These are phyloP conservation scores for Drosophila acutilabella DNA, from an alignment of 2,888 invertebrate genomes.

Conservation along the genomic window DNA sequence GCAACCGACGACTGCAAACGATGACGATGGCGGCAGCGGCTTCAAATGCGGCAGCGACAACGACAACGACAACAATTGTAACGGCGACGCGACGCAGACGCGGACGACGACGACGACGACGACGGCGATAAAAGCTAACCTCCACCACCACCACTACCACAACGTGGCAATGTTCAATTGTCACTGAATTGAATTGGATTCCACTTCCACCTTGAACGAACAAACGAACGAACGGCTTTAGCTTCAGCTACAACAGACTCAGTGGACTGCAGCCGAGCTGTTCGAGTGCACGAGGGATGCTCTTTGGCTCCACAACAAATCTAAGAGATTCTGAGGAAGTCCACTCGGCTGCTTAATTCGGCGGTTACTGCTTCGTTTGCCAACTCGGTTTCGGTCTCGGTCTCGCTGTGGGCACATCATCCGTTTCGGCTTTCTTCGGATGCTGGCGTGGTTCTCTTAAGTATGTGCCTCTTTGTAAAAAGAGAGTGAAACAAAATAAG, in stretches of 20 bases:
- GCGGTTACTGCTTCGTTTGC: background rate
- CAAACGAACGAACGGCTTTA: conserved; percentile 26
- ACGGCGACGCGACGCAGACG: conserved; percentile 32
- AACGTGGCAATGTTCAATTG: conserved; percentile 72
- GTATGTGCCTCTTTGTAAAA: conserved; percentile 21
- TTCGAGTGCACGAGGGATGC: conserved; percentile 37
- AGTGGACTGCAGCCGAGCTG: background rate
- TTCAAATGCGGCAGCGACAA: conserved; percentile 3
- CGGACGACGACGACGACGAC: conserved; percentile 3
- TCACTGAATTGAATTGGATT: conserved; percentile 65
- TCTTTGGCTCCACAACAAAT: conserved; percentile 36
- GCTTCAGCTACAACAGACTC: conserved; percentile 10
- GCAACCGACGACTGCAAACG: conserved; percentile 1
- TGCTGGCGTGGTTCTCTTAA: conserved; percentile 25
- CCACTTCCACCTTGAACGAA: conserved; percentile 33
- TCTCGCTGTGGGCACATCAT: background rate
- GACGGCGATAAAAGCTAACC: conserved; percentile 27
- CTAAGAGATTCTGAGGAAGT: conserved; percentile 34
- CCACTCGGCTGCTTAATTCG: conserved; percentile 10
- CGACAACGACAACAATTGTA: conserved; percentile 33
- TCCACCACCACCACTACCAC: conserved; percentile 60
- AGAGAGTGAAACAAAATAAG: conserved; percentile 23
- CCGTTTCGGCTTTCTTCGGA: background rate
- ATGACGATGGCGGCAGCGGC: background rate
- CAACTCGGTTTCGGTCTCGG: background rate